Base-by-base conservation (phyloP, 2,888 invertebrate genomes). In the Dastarcus helophoroides region DNA sequence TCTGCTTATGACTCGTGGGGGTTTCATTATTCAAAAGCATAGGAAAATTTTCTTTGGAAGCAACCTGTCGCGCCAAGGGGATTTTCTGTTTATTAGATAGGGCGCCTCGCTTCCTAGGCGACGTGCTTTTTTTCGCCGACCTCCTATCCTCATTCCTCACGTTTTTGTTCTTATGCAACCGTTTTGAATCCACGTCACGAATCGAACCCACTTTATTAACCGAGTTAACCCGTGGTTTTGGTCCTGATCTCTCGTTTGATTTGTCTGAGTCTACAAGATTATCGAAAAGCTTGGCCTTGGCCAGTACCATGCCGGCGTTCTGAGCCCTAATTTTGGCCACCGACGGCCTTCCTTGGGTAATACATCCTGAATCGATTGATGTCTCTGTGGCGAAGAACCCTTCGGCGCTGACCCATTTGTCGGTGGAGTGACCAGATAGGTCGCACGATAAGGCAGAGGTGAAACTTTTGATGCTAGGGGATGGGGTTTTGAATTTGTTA, bases 221-320 rank as follows among this genome's bases (percentile, higher is more conserved):
- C 25, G 19, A 33, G 26, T 26, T 37, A 25, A 14, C 32, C 34
- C 28, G 33, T 25, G 12, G 9, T 29, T 27, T 39, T 6, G 37
- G 32, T 21, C 28, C 32, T 3, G 31, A 32, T 29, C 32, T 40
- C 4, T 33, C 25, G 11, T 25, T 31, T 22, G 36, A 21, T 33
- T 40, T 46, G 31, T 53, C 51, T 6, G 47, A 46, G 31, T 52
- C 50, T 25, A 47, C 31, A 4, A 50, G 36, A 33, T 63, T 65
- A 51, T 83, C 79, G 48, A 83, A 85, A 13, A 83, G 61, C 52
- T 75, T 78, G 0, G 82, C 81, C 62, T 81, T 83, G 2, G 80
- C 82, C 35, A 81, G 60, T 1, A 85, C 84, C 64, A 81, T 82
- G 4, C 84, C 85, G 4, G 79, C 81, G 54, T 84, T 84, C 55